Base-by-base conservation (phyloP, 2,888 invertebrate genomes). In the Zygaena filipendulae region DNA sequence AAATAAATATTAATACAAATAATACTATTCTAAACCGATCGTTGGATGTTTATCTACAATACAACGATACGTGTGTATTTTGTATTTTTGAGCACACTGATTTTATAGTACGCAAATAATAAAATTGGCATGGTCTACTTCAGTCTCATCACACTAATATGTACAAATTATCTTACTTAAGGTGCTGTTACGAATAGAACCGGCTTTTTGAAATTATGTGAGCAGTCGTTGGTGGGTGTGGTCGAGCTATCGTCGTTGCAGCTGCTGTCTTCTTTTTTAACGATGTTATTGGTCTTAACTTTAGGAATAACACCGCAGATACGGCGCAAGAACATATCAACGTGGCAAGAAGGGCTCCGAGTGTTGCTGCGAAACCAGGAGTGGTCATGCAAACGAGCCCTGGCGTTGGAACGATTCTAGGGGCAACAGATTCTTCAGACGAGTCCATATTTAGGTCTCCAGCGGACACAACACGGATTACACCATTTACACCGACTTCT, bases 361-460 rank as follows among this genome's bases (percentile, higher is more conserved):
- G 80, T 13, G 93, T 92, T 16, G 92, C 90, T 20, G 93, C 90
- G 53, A 95, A 95, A 7, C 95, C 93, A n/a, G 93, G 91, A 3
- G 94, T 94, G 1, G 95, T 94, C 93, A 95, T 94, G 67, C 95
- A 95, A 40, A 95, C 93, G 36, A 93, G 75, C 3, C 87, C 85
- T 3, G 92, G 91, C 0, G 92, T 84, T 8, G 85, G 82, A 23
- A 83, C 72, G 3, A 84, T 81, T 38, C 79, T 77, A 18, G 84
- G 82, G 21, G 83, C 79, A 13, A 56, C 33, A 25, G 63, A 75
- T 36, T 91, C 91, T 42, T 92, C 91, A 29, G 93, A 77, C 13
- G 90, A 74, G 62, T 95, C 95, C 32, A 94, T 88, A 33, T 77
- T 77, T 32, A 95, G 77, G 61, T 95, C 95, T 0, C 95, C 93